Evolutionary conservation across 2,113 vertebrate genomes (phyloP).

Genomic region (Myotis davidii): DNA sequence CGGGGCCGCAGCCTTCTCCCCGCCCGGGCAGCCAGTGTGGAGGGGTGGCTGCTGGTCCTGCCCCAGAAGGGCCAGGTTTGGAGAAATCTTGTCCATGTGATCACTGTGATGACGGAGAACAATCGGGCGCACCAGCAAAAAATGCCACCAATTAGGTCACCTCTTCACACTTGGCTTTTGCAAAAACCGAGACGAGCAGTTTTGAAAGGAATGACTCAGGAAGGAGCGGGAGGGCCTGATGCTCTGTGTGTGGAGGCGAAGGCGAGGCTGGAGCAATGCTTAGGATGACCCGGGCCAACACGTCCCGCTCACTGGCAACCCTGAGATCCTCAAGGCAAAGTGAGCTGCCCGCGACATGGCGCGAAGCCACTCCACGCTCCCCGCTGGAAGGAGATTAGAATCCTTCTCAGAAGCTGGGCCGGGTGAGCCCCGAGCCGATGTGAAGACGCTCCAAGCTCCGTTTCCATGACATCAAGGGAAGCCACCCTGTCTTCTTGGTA

Average conservation of each 20-base stretch:
- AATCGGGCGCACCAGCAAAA: neutral
- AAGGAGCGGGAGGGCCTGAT: no score
- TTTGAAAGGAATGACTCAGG: neutral
- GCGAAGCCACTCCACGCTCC: neutral
- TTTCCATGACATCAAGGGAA: neutral
- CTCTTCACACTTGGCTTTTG: neutral
- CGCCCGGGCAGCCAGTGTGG: fast-evolving
- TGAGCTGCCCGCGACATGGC: neutral
- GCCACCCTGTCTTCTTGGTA: neutral
- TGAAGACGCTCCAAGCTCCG: neutral
- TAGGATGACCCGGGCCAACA: neutral
- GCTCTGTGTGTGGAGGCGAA: neutral
- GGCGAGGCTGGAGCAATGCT: neutral
- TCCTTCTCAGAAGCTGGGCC: neutral
- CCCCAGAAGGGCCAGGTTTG: neutral
- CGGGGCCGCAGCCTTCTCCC: neutral
- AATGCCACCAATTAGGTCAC: neutral
- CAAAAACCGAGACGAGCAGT: neutral
- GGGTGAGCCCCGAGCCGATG: neutral
- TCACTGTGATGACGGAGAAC: neutral
- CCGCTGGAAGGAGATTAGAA: neutral
- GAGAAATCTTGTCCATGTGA: neutral
- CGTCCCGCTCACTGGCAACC: neutral
- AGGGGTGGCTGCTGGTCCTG: neutral
- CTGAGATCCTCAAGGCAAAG: neutral